These are phyloP conservation scores for Dromococcyx pavoninus DNA, from an alignment of 2,797 vertebrate genomes.

Conservation along the genomic window DNA sequence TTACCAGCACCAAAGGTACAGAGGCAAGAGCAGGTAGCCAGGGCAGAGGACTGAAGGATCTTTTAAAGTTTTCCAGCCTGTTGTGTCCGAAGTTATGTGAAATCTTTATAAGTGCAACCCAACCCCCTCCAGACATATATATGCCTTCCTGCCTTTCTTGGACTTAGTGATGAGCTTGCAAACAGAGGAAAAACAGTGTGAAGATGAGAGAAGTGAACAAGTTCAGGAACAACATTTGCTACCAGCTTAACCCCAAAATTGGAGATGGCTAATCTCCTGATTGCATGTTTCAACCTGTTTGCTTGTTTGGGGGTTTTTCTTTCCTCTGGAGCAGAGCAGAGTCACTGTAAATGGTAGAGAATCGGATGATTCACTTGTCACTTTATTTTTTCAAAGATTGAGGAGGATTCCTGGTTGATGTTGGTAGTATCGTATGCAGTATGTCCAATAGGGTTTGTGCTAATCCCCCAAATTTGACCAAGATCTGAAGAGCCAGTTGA, in stretches of 20 bases:
- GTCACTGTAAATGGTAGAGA: neutral
- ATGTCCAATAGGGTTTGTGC: neutral
- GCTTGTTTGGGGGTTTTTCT: neutral
- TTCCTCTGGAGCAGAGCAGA: neutral
- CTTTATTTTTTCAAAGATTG: neutral
- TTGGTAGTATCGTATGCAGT: rapidly evolving
- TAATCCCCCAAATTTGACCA: neutral
- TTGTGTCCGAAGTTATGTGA: neutral
- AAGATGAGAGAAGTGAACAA: neutral
- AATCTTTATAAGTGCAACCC: neutral
- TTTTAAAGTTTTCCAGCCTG: neutral
- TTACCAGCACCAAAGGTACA: neutral
- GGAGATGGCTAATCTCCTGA: neutral
- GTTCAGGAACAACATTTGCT: neutral
- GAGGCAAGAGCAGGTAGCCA: neutral
- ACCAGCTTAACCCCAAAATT: neutral
- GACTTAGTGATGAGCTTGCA: neutral
- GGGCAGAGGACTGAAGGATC: neutral
- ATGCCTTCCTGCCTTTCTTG: neutral
- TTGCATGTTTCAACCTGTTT: neutral
- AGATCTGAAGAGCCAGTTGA: neutral
- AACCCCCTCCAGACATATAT: neutral
- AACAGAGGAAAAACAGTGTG: neutral
- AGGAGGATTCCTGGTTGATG: neutral
- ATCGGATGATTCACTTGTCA: neutral